Evolutionary conservation across 2,113 vertebrate genomes (phyloP), one percentile per base, ranked within the genome.

Genomic region (Platichthys stellatus): DNA sequence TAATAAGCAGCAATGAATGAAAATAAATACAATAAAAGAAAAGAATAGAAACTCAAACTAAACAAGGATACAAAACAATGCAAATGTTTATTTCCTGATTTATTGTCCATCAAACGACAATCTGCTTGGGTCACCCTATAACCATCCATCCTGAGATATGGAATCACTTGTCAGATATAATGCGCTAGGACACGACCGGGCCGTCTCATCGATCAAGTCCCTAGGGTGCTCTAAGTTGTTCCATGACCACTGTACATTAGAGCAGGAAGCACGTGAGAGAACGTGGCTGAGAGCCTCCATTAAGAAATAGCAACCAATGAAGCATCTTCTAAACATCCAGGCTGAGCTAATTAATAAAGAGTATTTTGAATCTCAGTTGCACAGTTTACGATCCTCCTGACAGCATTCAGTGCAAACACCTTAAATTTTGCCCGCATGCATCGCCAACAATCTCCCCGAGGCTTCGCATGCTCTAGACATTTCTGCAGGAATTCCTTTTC

Each of bases 121-220:
- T 26, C 65, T 40, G 47, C 26, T 14, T 23, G 31, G 17, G 68
- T 80, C 56, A 54, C 66, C 68, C 53, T 64, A 69, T 51, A 31
- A 7, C 31, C 31, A 85, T 76, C 79, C 64, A 80, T 85, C 77
- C 65, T 66, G 26, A 69, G 78, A 78, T 76, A 78, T 84, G 61
- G 78, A 82, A 85, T 72, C 73, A 43, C 84, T 78, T 69, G 80
- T 84, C 82, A 82, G 74, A 76, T 74, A 57, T 83, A 88, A 88
- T 84, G 78, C 76, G 74, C 80, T 64, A 53, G 78, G 86, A 80
- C 74, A 84, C 65, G 79, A 86, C 69, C 47, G 13, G 67, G 54
- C 13, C 21, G 47, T 31, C 78, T 82, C 82, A 92, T 91, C 70
- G 76, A 88, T 88, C 82, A 63, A 31, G 18, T 74, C 66, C 77